A percentile compares a stretch with the other conserved stretches of the same genome.
phyloP scores from a whole-genome alignment of 2,113 vertebrate genomes.

The Noturus placidus region DNA sequence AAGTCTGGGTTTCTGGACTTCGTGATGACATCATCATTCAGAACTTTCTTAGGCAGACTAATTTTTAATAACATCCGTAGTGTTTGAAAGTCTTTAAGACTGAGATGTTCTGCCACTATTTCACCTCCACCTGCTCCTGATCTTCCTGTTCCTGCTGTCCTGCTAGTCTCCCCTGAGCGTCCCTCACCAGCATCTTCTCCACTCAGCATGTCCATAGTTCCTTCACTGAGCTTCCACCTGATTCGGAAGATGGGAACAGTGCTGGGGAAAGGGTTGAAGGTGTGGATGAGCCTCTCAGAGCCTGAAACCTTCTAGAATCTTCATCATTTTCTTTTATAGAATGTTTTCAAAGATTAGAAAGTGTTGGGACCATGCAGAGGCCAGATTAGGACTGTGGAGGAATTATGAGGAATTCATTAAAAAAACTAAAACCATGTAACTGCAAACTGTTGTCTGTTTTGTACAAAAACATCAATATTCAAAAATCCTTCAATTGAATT shows the following conservation, averaged over 20 bases:
- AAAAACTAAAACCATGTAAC: too few relatives aligned
- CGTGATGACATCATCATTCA: conserved; percentile 28
- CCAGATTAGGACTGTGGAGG: too few relatives aligned
- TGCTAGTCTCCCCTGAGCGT: background rate
- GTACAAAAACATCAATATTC: too few relatives aligned
- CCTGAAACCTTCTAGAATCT: too few relatives aligned
- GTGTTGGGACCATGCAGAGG: too few relatives aligned
- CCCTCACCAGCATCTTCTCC: background rate
- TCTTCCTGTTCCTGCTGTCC: conserved; percentile 17
- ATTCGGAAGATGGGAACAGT: background rate
- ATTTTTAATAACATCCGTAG: conserved; percentile 41
- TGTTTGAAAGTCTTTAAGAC: conserved; percentile 31
- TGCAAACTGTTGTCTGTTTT: too few relatives aligned
- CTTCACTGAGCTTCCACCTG: background rate
- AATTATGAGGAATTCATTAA: too few relatives aligned
- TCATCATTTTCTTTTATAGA: too few relatives aligned
- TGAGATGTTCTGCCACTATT: background rate
- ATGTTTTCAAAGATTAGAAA: too few relatives aligned
- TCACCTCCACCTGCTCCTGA: background rate
- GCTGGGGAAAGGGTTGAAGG: background rate
- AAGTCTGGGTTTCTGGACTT: background rate
- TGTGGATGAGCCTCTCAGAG: background rate
- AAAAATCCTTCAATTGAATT: too few relatives aligned
- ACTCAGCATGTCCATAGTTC: background rate
- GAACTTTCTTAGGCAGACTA: conserved; percentile 40